phyloP scores from a whole-genome alignment of 2,888 invertebrate genomes.

The Acanthosepion lycidas region DNA sequence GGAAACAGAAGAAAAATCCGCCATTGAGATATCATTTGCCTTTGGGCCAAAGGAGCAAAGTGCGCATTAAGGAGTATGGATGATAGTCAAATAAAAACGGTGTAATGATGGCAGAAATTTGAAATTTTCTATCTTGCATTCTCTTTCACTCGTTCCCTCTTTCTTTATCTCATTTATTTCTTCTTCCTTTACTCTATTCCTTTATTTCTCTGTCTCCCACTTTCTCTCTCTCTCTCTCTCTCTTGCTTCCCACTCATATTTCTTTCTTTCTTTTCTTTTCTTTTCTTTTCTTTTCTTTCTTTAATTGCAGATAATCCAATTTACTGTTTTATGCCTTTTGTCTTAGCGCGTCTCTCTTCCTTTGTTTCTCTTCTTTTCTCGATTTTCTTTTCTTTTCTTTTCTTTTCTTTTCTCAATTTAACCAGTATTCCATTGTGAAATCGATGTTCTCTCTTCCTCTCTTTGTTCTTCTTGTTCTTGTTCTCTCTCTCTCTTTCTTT shows the following conservation, averaged over 20 bases:
- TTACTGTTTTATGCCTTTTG: too few relatives aligned
- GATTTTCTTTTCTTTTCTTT: neutral
- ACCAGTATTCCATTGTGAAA: neutral
- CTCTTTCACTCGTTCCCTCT: fast-evolving
- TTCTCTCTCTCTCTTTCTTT: neutral
- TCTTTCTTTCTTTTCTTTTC: neutral
- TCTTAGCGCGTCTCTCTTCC: neutral
- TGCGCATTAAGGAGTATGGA: neutral
- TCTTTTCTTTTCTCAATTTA: neutral
- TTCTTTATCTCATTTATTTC: neutral
- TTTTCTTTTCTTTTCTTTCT: neutral
- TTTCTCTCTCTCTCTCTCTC: neutral
- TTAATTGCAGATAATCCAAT: neutral
- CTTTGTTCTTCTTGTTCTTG: neutral
- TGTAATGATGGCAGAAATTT: neutral
- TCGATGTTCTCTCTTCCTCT: neutral
- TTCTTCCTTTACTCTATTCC: neutral
- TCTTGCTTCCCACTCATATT: neutral
- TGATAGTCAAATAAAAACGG: neutral
- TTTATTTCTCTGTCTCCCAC: neutral
- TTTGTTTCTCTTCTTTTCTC: neutral
- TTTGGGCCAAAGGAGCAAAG: neutral
- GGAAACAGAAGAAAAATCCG: neutral
- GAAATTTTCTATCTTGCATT: neutral
- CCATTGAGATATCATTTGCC: constrained; percentile 21